Base-by-base conservation (phyloP, 2,888 invertebrate genomes). In the Biston betularia region DNA sequence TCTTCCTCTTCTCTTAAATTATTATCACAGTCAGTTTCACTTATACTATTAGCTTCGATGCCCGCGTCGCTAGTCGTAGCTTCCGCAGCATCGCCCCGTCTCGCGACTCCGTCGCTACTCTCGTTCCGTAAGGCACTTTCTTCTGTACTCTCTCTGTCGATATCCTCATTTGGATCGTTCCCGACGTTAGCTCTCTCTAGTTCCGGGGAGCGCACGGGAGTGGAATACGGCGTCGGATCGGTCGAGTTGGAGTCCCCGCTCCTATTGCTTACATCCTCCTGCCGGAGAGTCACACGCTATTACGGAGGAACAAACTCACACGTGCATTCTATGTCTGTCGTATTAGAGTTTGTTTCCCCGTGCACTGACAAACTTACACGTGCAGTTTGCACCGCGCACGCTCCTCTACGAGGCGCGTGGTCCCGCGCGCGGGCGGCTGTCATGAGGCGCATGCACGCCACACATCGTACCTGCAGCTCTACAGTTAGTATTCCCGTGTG, bases 11-110 rank as follows among this genome's bases (percentile, higher is more conserved):
- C 82, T 76, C 91, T 90, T 90, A 92, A 85, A 89, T 88, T 89
- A 89, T 75, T 90, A 93, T 93, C 93, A 93, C 93, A 93, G 92
- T 90, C 88, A 68, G 79, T 88, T 88, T 83, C 86, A 87, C 89
- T 91, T 89, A 89, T 82, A 83, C 89, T 90, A 90, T 82, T 82
- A 76, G 76, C 69, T 77, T 75, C 38, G 11, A 38, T 57, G 60
- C 73, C 72, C 38, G 69, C 70, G 58, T 61, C 50, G 65, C 57
- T 71, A n/a, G n/a, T n/a, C n/a, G n/a, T n/a, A 56, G 70, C 40
- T 14, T 15, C 52, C 12, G 4, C 53, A 57, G 63, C 63, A 42
- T 66, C 42, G 48, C 12, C 0, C 2, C 57, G 60, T 50, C 42
- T 57, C 6, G 58, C 63, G 35, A 38, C 59, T 44, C 59, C 64